A percentile compares a stretch with the other conserved stretches of the same genome.
Conservation (phyloP, 2,797 vertebrate genomes). For the Botia almorhae region DNA sequence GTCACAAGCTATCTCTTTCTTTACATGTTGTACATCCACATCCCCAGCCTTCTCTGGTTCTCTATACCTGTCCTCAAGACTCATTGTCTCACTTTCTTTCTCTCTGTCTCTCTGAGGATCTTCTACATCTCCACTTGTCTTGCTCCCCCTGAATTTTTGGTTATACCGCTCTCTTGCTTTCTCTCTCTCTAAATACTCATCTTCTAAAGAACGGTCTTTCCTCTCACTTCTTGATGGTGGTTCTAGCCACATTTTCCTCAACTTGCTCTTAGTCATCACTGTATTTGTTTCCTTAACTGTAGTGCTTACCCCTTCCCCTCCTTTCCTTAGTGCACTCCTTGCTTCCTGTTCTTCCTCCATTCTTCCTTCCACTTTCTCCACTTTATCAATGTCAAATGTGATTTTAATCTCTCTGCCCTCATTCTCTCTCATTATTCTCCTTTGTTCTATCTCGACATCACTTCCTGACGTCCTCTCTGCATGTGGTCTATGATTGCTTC, state of each 20-base stretch:
- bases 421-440: constrained; percentile 34
- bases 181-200: constrained; percentile 59
- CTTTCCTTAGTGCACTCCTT: constrained; percentile 27
- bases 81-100: constrained; percentile 33
- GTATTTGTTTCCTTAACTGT: constrained; percentile 51
- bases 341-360: constrained; percentile 33
- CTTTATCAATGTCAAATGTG: constrained; percentile 48
- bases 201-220: constrained; percentile 55
- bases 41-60: constrained; percentile 42
- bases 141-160: constrained; percentile 41
- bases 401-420: constrained; percentile 47
- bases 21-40: constrained; percentile 33
- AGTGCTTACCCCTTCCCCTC: constrained; percentile 41
- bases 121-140: constrained; percentile 53
- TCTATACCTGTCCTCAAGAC: constrained; percentile 28
- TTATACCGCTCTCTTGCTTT: constrained; percentile 49
- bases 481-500: constrained; percentile 59
- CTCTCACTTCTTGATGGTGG: constrained; percentile 67
- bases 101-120: constrained; percentile 56
- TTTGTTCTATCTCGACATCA: constrained; percentile 62
- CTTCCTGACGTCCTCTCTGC: constrained; percentile 65
- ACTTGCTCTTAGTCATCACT: constrained; percentile 44
- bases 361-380: constrained; percentile 13
- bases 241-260: constrained; percentile 78
- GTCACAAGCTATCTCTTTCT: constrained; percentile 49